Percentiles rank a stretch among this genome's conserved stretches.
Conservation (phyloP, 2,797 vertebrate species). For the Stomatorhinus walkeri region DNA sequence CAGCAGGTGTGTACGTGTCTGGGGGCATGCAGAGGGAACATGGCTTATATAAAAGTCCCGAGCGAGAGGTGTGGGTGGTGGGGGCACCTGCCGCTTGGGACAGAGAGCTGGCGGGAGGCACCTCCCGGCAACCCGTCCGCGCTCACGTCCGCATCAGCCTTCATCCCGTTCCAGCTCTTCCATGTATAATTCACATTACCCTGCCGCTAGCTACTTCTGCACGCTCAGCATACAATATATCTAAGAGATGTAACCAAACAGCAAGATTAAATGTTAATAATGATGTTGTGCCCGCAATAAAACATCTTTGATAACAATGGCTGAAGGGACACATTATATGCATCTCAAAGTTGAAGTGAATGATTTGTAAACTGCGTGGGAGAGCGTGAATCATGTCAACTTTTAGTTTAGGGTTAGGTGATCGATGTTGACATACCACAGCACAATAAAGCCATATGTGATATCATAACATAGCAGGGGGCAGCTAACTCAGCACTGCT, state of each 20-base stretch:
- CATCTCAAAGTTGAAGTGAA: background rate
- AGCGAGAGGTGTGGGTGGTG: background rate
- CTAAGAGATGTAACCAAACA: background rate
- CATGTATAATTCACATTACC: background rate
- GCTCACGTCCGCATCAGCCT: background rate
- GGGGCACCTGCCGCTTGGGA: background rate
- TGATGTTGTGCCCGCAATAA: background rate
- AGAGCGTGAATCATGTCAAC: background rate
- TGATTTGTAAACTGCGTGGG: background rate
- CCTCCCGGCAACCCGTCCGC: background rate
- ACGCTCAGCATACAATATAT: background rate
- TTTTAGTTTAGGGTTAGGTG: background rate
- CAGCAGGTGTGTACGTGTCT: conserved; percentile 60
- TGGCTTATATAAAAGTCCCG: conserved; percentile 5
- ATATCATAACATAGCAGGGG: background rate
- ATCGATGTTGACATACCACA: background rate
- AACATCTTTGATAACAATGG: background rate
- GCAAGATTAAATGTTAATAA: background rate
- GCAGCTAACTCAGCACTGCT: background rate
- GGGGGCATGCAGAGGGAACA: conserved; percentile 42
- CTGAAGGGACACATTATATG: background rate
- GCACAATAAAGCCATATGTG: background rate
- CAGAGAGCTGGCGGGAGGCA: background rate
- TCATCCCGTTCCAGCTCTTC: background rate
- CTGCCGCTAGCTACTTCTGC: background rate